Percentiles rank a stretch among this genome's conserved stretches.
Evolutionary conservation across 2,888 invertebrate genomes (phyloP).

Genomic region (Cataglyphis cursor): DNA sequence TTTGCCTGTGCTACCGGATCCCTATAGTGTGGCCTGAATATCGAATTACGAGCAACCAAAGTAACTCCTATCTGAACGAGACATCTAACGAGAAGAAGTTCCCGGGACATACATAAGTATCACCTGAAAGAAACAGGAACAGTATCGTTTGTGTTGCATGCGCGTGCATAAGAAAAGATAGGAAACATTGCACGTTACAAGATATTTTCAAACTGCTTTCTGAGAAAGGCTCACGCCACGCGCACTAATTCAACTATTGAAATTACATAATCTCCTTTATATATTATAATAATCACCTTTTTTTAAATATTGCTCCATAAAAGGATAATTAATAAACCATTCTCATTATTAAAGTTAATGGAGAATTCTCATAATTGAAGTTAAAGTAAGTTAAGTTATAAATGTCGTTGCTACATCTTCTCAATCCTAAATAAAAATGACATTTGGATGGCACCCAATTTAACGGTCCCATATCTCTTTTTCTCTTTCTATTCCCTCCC

Average conservation of each 20-base stretch:
- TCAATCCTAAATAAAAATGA: not conserved
- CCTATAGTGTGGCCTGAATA: constrained; percentile 69
- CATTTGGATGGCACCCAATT: not conserved
- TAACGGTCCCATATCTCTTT: not conserved
- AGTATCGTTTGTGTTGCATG: constrained; percentile 28
- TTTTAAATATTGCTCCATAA: not conserved
- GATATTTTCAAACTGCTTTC: not conserved
- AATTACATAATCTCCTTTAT: not conserved
- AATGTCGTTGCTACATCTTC: not conserved
- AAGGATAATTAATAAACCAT: not conserved
- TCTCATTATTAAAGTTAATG: not conserved
- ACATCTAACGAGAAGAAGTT: constrained; percentile 79
- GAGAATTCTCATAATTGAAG: not conserved
- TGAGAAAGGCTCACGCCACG: not conserved
- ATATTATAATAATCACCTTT: not conserved
- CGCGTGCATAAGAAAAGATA: constrained; percentile 6
- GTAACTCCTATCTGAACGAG: constrained; percentile 82
- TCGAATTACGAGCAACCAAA: constrained; percentile 79
- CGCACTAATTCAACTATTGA: not conserved
- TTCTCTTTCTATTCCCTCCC: not conserved
- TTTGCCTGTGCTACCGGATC: constrained; percentile 67
- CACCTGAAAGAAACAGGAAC: constrained; percentile 54
- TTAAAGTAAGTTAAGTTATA: not conserved
- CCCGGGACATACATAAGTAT: constrained; percentile 27
- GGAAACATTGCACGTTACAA: not conserved